Percentiles rank a stretch among this genome's conserved stretches.
Conservation (phyloP, 2,113 vertebrate genomes). For the Centropristis striata region DNA sequence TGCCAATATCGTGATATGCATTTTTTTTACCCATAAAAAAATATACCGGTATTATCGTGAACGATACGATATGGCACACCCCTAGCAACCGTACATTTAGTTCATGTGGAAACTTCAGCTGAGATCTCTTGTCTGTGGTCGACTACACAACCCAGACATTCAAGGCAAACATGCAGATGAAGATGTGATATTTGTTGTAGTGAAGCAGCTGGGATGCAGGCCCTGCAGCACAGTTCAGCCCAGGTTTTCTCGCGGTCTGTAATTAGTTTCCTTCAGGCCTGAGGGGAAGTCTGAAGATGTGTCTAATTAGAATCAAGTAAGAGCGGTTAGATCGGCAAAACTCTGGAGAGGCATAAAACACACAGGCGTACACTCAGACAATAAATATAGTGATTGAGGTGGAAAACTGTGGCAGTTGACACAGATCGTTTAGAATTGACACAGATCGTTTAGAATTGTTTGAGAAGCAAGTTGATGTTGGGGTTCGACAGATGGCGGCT, state of each 20-base stretch:
- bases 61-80: no score
- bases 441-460: neutral
- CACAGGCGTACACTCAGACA: neutral
- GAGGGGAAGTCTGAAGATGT: slow-evolving; percentile 40
- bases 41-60: no score
- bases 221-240: slow-evolving; percentile 6
- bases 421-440: neutral
- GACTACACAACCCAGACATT: neutral
- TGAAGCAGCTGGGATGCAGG: slow-evolving; percentile 10
- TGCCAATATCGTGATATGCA: no score
- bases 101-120: neutral
- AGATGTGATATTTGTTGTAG: slow-evolving; percentile 14
- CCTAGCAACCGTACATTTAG: no score
- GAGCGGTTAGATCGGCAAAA: slow-evolving; percentile 13
- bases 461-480: neutral
- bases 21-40: no score
- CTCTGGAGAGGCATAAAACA: slow-evolving; percentile 13
- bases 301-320: slow-evolving; percentile 58
- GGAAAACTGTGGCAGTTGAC: neutral
- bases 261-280: slow-evolving; percentile 52
- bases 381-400: neutral
- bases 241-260: slow-evolving; percentile 36
- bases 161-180: neutral
- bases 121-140: neutral
- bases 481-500: neutral